phyloP scores from a whole-genome alignment of 2,797 vertebrate species.

The Poeciliopsis gracilis region DNA sequence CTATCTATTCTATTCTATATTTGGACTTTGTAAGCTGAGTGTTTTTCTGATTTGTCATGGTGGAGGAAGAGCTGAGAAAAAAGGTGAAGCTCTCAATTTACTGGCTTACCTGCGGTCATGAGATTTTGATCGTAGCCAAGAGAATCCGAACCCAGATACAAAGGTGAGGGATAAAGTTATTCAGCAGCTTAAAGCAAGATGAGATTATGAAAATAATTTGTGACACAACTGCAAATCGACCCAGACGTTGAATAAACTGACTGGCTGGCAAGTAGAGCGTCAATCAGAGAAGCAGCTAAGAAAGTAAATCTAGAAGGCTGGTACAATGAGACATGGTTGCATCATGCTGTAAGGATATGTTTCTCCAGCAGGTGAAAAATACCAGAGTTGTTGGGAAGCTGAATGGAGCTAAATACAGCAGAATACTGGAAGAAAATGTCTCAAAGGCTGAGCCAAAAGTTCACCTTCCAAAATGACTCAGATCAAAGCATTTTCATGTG shows the following conservation, averaged over 20 bases:
- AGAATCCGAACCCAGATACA: neutral
- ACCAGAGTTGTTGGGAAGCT: neutral
- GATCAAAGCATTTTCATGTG: neutral
- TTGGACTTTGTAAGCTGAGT: neutral
- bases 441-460: neutral
- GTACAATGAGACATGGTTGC: neutral
- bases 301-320: neutral
- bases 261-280: neutral
- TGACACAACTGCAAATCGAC: neutral
- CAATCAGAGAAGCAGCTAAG: neutral
- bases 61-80: neutral
- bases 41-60: neutral
- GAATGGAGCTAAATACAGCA: neutral
- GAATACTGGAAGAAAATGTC: neutral
- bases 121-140: neutral
- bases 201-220: neutral
- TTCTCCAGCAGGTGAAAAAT: neutral
- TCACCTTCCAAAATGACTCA: neutral
- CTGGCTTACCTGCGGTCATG: neutral
- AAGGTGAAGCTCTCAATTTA: neutral
- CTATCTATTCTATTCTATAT: too few relatives aligned
- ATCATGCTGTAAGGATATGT: neutral
- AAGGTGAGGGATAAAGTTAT: neutral
- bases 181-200: neutral
- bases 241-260: neutral